Conservation (phyloP, 2,797 vertebrate genomes). For the Sebastes miniatus region DNA sequence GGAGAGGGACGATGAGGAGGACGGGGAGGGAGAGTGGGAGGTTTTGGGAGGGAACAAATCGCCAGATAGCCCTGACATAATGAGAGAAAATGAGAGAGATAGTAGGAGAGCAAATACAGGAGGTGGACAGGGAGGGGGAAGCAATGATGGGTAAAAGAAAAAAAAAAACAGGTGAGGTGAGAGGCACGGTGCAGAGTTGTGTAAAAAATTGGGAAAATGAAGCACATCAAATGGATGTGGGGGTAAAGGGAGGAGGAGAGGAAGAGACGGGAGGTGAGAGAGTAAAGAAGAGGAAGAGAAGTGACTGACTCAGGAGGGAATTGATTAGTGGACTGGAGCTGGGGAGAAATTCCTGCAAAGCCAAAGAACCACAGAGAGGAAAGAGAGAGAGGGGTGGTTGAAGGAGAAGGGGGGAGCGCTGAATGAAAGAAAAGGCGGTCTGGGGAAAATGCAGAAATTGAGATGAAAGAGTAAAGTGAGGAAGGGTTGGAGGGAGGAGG, state of each 20-base stretch:
- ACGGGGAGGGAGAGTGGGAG: constrained; percentile 30
- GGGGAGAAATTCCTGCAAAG: constrained; percentile 52
- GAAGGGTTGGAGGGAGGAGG: constrained; percentile 9
- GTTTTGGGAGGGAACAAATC: constrained; percentile 56
- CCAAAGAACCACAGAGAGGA: constrained; percentile 33
- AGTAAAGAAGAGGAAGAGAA: neutral
- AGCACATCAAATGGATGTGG: constrained; percentile 31
- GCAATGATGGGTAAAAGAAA: neutral
- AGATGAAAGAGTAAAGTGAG: constrained; percentile 53
- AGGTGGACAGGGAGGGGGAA: constrained; percentile 8
- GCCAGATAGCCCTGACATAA: constrained; percentile 63
- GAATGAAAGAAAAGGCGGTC: constrained; percentile 43
- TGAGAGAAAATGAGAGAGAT: constrained; percentile 53
- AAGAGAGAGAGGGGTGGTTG: neutral
- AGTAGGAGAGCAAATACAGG: constrained; percentile 24
- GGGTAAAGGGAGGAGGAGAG: neutral
- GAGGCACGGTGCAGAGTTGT: neutral
- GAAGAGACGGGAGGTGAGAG: neutral
- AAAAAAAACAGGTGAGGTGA: constrained; percentile 12
- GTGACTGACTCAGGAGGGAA: constrained; percentile 60
- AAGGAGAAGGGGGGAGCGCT: constrained; percentile 7
- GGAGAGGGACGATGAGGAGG: constrained; percentile 14
- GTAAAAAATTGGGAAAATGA: constrained; percentile 27
- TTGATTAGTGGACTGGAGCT: constrained; percentile 65
- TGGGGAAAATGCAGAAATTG: constrained; percentile 39